Conservation (phyloP, 2,113 vertebrate species). For the Nerophis ophidion region DNA sequence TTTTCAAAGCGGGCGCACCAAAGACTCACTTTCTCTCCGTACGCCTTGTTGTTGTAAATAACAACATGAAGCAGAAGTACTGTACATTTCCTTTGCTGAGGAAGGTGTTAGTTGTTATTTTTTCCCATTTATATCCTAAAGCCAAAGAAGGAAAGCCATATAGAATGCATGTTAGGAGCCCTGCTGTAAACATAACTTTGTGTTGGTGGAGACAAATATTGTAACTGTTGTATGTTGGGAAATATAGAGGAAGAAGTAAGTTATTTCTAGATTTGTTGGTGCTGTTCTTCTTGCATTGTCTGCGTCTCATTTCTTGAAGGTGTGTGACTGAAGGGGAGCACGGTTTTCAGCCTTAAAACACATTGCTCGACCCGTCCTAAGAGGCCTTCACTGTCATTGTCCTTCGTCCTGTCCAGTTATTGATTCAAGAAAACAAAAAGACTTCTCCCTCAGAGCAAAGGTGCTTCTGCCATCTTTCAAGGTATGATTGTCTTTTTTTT, state of each 20-base stretch:
- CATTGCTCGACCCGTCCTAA: conserved; percentile 51
- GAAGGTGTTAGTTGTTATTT: conserved; percentile 19
- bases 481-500: conserved; percentile 52
- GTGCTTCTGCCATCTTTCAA: conserved; percentile 64
- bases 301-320: conserved; percentile 14
- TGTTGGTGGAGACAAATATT: conserved; percentile 20
- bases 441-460: conserved; percentile 41
- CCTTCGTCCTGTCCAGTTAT: conserved; percentile 32
- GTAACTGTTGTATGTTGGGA: conserved; percentile 13
- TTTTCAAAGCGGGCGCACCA: conserved; percentile 50
- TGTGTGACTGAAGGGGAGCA: conserved; percentile 28
- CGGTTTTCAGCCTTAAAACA: conserved; percentile 63
- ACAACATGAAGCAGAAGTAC: conserved; percentile 45
- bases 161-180: conserved; percentile 21
- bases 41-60: conserved; percentile 15
- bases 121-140: conserved; percentile 22
- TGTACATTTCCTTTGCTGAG: conserved; percentile 26
- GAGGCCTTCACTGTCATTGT: conserved; percentile 58
- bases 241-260: not conserved
- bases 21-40: conserved; percentile 47
- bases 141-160: conserved; percentile 73
- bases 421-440: conserved; percentile 2
- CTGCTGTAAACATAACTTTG: conserved; percentile 15
- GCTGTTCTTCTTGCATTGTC: conserved; percentile 17
- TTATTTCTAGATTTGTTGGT: conserved; percentile 8